Conservation (phyloP, 2,113 vertebrate species). For the Murina feae region DNA sequence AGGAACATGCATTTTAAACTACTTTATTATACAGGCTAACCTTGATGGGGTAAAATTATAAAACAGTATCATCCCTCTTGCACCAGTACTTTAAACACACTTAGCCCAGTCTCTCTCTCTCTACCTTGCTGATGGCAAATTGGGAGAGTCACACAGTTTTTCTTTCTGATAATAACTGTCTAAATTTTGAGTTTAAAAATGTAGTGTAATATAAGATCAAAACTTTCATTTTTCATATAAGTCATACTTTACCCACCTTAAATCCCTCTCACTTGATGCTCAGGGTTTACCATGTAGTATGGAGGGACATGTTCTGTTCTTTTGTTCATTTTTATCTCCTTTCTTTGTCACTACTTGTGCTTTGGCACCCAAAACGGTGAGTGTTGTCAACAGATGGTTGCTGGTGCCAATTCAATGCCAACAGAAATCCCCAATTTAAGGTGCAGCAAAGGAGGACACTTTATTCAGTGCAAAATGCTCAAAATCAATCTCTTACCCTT, state of each 20-base stretch:
- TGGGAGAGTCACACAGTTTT: not conserved
- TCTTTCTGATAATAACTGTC: not conserved
- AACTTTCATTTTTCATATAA: not conserved
- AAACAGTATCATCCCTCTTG: not conserved
- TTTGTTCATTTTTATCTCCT: not conserved
- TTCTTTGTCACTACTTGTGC: not conserved
- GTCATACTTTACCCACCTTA: not conserved
- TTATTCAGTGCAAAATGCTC: not conserved
- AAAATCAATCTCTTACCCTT: not conserved
- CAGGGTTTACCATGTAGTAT: not conserved
- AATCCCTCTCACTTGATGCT: not conserved
- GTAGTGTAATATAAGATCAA: not conserved
- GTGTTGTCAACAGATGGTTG: not conserved
- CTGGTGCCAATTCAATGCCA: too few relatives aligned
- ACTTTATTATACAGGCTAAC: not conserved
- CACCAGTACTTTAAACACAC: not conserved
- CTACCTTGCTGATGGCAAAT: not conserved
- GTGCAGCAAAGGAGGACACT: too few relatives aligned
- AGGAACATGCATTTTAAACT: not conserved
- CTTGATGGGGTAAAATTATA: not conserved
- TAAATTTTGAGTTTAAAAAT: not conserved
- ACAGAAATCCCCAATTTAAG: too few relatives aligned
- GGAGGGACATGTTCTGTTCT: not conserved
- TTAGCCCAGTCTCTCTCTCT: not conserved
- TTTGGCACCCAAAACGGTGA: not conserved